A percentile compares a stretch with the other conserved stretches of the same genome.
Evolutionary conservation across 1,140 invertebrate species (phyloP).

Genomic region (Mactra quadrangularis): DNA sequence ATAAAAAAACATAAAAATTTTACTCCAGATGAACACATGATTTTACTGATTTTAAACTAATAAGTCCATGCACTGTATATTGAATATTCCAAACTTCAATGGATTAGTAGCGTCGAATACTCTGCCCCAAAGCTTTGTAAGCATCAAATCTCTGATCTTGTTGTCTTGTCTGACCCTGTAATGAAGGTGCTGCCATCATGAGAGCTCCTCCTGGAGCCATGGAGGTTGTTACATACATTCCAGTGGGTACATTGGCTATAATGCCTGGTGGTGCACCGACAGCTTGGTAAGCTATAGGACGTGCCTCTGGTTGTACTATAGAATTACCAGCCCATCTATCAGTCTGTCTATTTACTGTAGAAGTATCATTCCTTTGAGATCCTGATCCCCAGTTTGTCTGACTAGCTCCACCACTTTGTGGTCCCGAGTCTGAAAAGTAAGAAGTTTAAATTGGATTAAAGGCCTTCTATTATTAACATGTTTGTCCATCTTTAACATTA

Average conservation of each 20-base stretch:
- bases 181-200: conserved; percentile 51
- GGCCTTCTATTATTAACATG: no score
- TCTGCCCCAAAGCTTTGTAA: conserved; percentile 50
- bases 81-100: no score
- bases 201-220: conserved; percentile 56
- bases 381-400: conserved; percentile 38
- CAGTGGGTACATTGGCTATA: conserved; percentile 51
- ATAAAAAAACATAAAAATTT: no score
- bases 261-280: conserved; percentile 54
- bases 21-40: no score
- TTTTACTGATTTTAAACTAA: no score
- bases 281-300: conserved; percentile 60
- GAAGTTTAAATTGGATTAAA: no score
- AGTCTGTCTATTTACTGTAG: conserved; percentile 31
- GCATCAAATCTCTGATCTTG: conserved; percentile 64
- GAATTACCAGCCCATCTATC: conserved; percentile 57
- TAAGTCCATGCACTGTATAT: no score
- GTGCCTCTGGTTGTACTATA: conserved; percentile 49
- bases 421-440: conserved; percentile 25
- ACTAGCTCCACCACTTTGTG: conserved; percentile 23
- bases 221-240: conserved; percentile 62
- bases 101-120: conserved; percentile 52
- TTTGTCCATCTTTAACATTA: no score
- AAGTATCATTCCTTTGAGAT: conserved; percentile 27
- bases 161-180: conserved; percentile 40